phyloP scores from a whole-genome alignment of 2,888 invertebrate genomes.

The Chloroclysta siterata region DNA sequence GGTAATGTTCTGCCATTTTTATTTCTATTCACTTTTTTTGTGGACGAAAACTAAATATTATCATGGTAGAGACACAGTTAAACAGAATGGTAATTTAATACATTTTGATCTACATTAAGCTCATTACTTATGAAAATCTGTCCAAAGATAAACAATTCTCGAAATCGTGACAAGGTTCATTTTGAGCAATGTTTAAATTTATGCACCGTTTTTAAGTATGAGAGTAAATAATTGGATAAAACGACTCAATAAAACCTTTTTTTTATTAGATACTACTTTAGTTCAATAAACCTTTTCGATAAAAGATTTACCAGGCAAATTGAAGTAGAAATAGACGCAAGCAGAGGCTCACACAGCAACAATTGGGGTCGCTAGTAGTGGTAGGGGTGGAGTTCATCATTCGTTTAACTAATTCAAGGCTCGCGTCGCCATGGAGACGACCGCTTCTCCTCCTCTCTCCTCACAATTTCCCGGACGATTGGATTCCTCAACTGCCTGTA shows the following conservation, averaged over 20 bases:
- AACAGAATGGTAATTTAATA: too few relatives aligned
- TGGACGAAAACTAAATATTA: conserved; percentile 36
- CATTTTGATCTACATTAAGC: too few relatives aligned
- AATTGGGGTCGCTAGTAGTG: conserved; percentile 47
- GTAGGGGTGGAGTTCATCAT: conserved; percentile 68
- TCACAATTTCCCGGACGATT: conserved; percentile 73
- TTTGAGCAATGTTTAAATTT: too few relatives aligned
- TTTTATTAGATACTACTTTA: background rate
- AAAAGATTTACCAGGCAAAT: conserved; percentile 7
- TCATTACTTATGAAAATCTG: too few relatives aligned
- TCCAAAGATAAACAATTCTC: background rate
- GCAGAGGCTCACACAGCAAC: conserved; percentile 37
- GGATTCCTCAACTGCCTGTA: conserved; percentile 63
- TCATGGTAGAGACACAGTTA: conserved; percentile 1
- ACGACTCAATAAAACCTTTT: background rate
- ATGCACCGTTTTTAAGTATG: background rate
- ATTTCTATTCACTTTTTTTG: conserved; percentile 27
- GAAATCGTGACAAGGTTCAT: too few relatives aligned
- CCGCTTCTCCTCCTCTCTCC: conserved; percentile 50
- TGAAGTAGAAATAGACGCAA: conserved; percentile 14
- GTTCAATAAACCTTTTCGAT: conserved; percentile 18
- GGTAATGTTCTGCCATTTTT: conserved; percentile 2
- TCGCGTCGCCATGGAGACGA: conserved; percentile 69
- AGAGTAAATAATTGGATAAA: background rate
- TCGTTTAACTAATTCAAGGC: conserved; percentile 76